Conservation (phyloP, 2,797 vertebrate genomes). For the Thamnophis elegans region DNA sequence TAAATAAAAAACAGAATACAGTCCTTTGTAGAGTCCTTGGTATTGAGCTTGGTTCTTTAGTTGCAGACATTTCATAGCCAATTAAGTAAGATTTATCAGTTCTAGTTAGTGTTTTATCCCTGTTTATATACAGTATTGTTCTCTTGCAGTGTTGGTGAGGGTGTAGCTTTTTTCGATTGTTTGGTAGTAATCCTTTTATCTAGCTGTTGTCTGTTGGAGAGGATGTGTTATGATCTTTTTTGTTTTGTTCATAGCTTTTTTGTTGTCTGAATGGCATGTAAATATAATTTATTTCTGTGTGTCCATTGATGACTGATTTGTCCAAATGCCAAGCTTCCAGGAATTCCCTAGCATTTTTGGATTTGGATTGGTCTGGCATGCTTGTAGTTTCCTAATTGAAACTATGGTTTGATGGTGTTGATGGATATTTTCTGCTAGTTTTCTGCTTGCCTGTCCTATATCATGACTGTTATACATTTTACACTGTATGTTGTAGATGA, state of each 20-base stretch:
- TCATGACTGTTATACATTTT: background rate
- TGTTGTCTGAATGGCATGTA: background rate
- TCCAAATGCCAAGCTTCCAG: background rate
- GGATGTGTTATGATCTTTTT: background rate
- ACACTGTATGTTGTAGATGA: background rate
- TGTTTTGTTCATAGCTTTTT: background rate
- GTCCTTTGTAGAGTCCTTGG: background rate
- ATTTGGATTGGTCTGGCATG: background rate
- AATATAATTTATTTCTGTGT: background rate
- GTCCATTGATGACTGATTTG: background rate
- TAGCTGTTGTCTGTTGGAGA: background rate
- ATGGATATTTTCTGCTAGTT: background rate
- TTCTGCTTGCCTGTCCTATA: background rate
- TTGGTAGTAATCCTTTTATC: background rate
- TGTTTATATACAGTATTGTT: background rate
- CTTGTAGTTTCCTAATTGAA: background rate
- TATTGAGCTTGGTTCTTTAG: background rate
- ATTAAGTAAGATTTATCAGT: background rate
- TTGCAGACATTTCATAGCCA: background rate
- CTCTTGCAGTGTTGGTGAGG: background rate
- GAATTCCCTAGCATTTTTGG: background rate
- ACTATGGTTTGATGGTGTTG: background rate
- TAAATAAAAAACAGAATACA: background rate
- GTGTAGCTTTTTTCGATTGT: background rate
- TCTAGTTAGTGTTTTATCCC: background rate